Percentiles rank a stretch among this genome's conserved stretches.
These are phyloP conservation scores for Seriola quinqueradiata DNA, from an alignment of 2,113 vertebrate genomes.

Conservation along the genomic window DNA sequence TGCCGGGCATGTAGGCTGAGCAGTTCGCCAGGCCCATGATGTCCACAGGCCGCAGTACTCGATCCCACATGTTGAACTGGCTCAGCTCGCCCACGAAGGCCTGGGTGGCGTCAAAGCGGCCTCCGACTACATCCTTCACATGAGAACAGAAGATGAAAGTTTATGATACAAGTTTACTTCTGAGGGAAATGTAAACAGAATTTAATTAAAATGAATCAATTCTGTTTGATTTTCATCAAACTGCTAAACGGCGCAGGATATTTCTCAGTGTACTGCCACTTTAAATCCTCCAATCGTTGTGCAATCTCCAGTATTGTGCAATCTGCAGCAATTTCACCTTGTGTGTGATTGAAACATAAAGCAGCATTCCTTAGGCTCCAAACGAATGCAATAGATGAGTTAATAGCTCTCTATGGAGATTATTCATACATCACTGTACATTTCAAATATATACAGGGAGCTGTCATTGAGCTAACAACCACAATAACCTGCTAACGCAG, in stretches of 20 bases:
- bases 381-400: slow-evolving; percentile 24
- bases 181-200: slow-evolving; percentile 18
- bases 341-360: slow-evolving; percentile 25
- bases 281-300: slow-evolving; percentile 27
- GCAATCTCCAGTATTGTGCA: slow-evolving; percentile 29
- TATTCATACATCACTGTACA: slow-evolving; percentile 18
- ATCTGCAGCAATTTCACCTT: slow-evolving; percentile 56
- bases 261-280: slow-evolving; percentile 23
- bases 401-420: slow-evolving; percentile 32
- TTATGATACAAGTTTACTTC: not conserved
- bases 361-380: not conserved
- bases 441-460: slow-evolving; percentile 18
- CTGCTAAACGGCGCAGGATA: not conserved
- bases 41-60: slow-evolving; percentile 92
- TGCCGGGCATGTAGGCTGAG: slow-evolving; percentile 96
- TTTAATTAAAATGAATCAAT: slow-evolving; percentile 55
- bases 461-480: slow-evolving; percentile 44
- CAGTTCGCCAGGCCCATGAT: slow-evolving; percentile 96
- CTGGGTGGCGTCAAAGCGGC: slow-evolving; percentile 97
- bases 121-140: slow-evolving; percentile 93
- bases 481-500: slow-evolving; percentile 24
- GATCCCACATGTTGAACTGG: slow-evolving; percentile 99
- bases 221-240: slow-evolving; percentile 61
- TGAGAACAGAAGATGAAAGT: slow-evolving; percentile 28
- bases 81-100: slow-evolving; percentile 98